A percentile compares a stretch with the other conserved stretches of the same genome.
Evolutionary conservation across 2,797 vertebrate genomes (phyloP).

Genomic region (Lepus townsendii): DNA sequence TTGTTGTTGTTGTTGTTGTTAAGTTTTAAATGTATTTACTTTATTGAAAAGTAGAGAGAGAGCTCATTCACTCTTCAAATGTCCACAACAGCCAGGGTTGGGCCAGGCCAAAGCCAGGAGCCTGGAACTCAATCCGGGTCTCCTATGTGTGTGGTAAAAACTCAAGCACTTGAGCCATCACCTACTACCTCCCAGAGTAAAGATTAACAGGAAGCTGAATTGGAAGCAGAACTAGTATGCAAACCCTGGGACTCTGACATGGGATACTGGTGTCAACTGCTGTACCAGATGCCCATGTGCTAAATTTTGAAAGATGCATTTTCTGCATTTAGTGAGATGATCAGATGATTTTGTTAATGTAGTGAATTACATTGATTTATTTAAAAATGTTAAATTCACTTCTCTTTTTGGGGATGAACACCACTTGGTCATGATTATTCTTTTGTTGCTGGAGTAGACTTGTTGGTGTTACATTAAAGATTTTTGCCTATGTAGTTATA

Average conservation of each 20-base stretch:
- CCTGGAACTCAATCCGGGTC: no score
- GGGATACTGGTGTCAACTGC: no score
- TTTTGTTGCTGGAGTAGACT: slow-evolving; percentile 48
- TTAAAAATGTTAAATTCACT: slow-evolving; percentile 55
- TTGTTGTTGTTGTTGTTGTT: background rate
- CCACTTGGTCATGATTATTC: slow-evolving; percentile 7
- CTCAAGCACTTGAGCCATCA: no score
- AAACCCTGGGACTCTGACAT: no score
- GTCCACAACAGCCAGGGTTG: no score
- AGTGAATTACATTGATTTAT: slow-evolving; percentile 10
- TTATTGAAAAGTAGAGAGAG: no score
- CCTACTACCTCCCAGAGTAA: no score
- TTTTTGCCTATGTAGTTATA: background rate
- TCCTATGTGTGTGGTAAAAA: background rate
- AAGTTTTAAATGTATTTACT: no score
- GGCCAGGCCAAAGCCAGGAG: no score
- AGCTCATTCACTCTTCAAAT: no score
- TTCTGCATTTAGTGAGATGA: slow-evolving; percentile 53
- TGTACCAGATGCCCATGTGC: background rate
- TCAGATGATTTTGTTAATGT: slow-evolving; percentile 19
- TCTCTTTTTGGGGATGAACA: slow-evolving; percentile 65
- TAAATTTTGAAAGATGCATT: slow-evolving; percentile 56
- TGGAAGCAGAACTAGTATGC: no score
- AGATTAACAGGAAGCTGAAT: no score
- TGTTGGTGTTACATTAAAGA: background rate